These are phyloP conservation scores for Rotaria magnacalcarata DNA, from an alignment of 2,888 invertebrate genomes.

Conservation along the genomic window DNA sequence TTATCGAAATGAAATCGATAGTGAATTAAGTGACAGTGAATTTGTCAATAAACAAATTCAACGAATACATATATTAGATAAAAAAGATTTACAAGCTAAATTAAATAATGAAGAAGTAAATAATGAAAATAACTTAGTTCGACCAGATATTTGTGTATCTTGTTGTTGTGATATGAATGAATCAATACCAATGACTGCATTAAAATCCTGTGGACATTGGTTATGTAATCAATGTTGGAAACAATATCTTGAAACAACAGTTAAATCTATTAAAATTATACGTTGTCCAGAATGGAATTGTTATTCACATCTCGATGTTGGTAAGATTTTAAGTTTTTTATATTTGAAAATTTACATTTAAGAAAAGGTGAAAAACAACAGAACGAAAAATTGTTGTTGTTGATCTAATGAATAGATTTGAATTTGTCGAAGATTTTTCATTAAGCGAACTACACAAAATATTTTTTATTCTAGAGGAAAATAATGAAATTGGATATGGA, in stretches of 20 bases:
- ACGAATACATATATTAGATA: background rate
- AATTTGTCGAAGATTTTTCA: too few relatives aligned
- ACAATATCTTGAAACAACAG: background rate
- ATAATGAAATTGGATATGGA: too few relatives aligned
- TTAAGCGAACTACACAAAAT: too few relatives aligned
- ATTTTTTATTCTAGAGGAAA: too few relatives aligned
- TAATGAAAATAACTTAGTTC: background rate
- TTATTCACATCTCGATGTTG: background rate
- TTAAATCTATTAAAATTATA: background rate
- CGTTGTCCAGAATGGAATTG: conserved; percentile 27
- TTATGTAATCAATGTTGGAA: conserved; percentile 27
- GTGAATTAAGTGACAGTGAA: background rate
- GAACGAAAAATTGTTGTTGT: too few relatives aligned
- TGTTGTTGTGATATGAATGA: conserved; percentile 2
- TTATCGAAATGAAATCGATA: background rate
- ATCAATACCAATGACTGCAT: background rate
- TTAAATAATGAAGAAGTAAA: background rate
- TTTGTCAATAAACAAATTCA: conserved; percentile 7
- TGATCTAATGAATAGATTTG: too few relatives aligned
- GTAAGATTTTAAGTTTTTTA: background rate
- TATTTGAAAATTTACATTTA: too few relatives aligned
- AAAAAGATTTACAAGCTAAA: background rate
- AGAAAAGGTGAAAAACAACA: too few relatives aligned
- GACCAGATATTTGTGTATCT: background rate
- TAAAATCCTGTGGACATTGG: conserved; percentile 14